Percentiles rank a stretch among this genome's conserved stretches.
phyloP scores from a whole-genome alignment of 2,797 vertebrate species.

The Tinamus major region DNA sequence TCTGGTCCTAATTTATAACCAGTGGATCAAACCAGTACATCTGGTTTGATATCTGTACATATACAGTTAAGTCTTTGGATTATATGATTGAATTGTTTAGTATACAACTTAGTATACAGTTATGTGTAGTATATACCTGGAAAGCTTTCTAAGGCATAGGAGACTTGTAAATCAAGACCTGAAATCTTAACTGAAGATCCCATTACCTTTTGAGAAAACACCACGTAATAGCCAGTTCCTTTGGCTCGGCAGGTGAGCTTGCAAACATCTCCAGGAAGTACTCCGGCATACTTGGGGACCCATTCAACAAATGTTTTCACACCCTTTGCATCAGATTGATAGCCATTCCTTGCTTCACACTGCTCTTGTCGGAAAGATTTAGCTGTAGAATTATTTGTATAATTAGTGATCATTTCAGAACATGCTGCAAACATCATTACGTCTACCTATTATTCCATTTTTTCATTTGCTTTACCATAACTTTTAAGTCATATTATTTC shows the following conservation, averaged over 20 bases:
- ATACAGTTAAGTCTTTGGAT: background rate
- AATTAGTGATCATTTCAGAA: slow-evolving; percentile 18
- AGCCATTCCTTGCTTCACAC: slow-evolving; percentile 94
- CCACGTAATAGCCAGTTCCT: slow-evolving; percentile 96
- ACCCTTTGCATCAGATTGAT: slow-evolving; percentile 94
- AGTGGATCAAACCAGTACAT: background rate
- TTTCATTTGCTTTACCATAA: background rate
- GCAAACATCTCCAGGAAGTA: slow-evolving; percentile 93
- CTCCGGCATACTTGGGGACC: slow-evolving; percentile 95
- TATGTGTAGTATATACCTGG: background rate
- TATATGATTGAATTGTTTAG: background rate
- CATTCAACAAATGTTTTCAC: slow-evolving; percentile 96
- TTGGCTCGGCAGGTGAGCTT: slow-evolving; percentile 96
- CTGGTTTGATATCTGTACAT: background rate
- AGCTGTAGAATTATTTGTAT: slow-evolving; percentile 76
- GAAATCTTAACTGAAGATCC: background rate
- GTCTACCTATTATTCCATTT: background rate
- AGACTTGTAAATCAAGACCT: background rate
- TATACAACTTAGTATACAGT: background rate
- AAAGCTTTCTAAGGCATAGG: background rate
- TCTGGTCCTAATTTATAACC: background rate
- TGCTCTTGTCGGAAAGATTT: slow-evolving; percentile 96
- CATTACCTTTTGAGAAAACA: slow-evolving; percentile 95
- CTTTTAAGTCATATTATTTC: background rate
- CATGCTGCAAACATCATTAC: background rate